Evolutionary conservation across 2,797 vertebrate species (phyloP).

Genomic region (Spinibarbus caldwelli): DNA sequence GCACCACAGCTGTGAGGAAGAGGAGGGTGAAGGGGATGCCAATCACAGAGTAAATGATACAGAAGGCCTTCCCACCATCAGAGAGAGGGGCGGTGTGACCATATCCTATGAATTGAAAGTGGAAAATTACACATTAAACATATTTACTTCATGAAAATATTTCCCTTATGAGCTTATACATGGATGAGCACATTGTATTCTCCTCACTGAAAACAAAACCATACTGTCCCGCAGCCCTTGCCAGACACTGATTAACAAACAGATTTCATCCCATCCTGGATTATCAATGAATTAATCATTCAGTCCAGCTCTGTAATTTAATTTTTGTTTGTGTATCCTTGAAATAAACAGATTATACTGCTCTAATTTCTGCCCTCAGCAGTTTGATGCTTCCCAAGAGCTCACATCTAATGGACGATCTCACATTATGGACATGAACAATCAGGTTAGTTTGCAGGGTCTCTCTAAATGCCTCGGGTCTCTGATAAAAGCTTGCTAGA

Average conservation of each 20-base stretch:
- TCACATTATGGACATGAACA: slow-evolving; percentile 16
- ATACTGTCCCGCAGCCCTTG: neutral
- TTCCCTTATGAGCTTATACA: neutral
- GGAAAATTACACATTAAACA: neutral
- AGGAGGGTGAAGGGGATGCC: slow-evolving; percentile 98
- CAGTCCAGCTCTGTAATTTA: slow-evolving; percentile 13
- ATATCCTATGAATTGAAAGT: slow-evolving; percentile 81
- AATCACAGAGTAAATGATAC: slow-evolving; percentile 93
- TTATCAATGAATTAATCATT: slow-evolving; percentile 9
- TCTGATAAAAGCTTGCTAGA: neutral
- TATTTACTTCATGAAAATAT: neutral
- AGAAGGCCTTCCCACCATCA: slow-evolving; percentile 94
- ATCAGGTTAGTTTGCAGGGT: slow-evolving; percentile 17
- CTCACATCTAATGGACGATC: slow-evolving; percentile 4
- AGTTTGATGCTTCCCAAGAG: slow-evolving; percentile 2
- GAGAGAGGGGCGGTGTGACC: slow-evolving; percentile 96
- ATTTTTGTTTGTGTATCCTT: neutral
- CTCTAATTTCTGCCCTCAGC: slow-evolving; percentile 1
- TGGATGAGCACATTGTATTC: neutral
- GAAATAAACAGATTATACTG: slow-evolving; percentile 11
- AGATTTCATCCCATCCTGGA: neutral
- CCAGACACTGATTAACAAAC: slow-evolving; percentile 18
- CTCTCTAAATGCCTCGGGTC: neutral
- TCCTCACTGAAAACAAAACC: slow-evolving; percentile 2
- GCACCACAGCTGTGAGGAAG: slow-evolving; percentile 95